Evolutionary conservation across 2,797 vertebrate species (phyloP), one percentile per base, ranked within the genome.

Genomic region (Apogon hyalosoma): DNA sequence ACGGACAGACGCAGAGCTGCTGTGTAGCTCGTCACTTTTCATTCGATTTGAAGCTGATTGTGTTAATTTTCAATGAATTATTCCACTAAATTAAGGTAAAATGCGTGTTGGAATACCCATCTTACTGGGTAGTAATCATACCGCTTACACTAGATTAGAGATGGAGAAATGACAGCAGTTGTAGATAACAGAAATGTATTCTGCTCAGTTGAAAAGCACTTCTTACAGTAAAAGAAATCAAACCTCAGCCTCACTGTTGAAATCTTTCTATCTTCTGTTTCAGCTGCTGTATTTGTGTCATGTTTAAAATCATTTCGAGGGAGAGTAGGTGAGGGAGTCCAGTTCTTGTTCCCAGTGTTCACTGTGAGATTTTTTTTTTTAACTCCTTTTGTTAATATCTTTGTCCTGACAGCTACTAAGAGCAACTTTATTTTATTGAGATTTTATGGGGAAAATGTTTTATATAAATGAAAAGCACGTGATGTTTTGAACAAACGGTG

Each of bases 391-490:
- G 86, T 89, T 90, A 83, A 88, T 87, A 85, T 84, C 81, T 87
- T 90, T 85, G 86, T 89, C 88, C 79, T 90, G 82, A 90, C 79
- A 86, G 90, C 84, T 88, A 86, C 77, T 88, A 83, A 92, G 86
- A 90, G 84, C 82, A 77, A 92, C 78, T 92, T 91, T 91, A 92
- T 92, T 92, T 92, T 92, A 90, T 88, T 89, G 91, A 90, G 87
- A 92, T 92, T 92, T 88, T 92, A 91, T 89, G 75, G 80, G 69
- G 60, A 36, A 57, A 81, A 85, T 62, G 78, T 88, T 91, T 92
- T 92, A 91, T 91, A 91, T 87, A 73, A 87, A 87, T 80, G 81
- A 80, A 81, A 36, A 83, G 85, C 79, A 75, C 21, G 82, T 73
- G 72, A 79, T 63, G 80, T 78, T 83, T 85, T 67, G 81, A 92